phyloP scores from a whole-genome alignment of 2,797 vertebrate genomes.

The Enteromius unitaeniatus region DNA sequence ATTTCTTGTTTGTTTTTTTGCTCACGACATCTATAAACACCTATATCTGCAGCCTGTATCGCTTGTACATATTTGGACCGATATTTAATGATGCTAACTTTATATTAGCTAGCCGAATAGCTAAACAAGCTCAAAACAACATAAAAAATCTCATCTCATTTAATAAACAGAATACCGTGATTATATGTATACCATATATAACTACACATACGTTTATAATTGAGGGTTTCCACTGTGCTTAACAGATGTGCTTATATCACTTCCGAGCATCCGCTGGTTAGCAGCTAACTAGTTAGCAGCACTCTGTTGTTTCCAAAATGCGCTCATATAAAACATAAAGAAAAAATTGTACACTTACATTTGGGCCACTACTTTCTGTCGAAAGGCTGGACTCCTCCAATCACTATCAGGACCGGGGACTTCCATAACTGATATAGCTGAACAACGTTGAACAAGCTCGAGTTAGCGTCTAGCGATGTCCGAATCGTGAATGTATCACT shows the following conservation, averaged over 20 bases:
- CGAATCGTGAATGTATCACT: background rate
- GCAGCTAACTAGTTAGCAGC: background rate
- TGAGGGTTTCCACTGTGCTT: background rate
- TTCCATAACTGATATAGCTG: slow-evolving; percentile 79
- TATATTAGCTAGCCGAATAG: background rate
- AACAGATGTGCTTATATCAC: slow-evolving; percentile 1
- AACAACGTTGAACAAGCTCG: slow-evolving; percentile 7
- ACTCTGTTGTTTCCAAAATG: background rate
- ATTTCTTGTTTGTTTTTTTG: no score
- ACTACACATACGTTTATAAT: background rate
- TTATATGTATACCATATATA: background rate
- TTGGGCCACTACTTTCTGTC: slow-evolving; percentile 96
- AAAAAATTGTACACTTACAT: slow-evolving; percentile 81
- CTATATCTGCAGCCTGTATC: background rate
- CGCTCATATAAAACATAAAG: background rate
- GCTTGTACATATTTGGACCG: background rate
- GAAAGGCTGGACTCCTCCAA: slow-evolving; percentile 79
- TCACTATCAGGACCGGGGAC: slow-evolving; percentile 88
- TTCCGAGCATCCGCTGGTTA: slow-evolving; percentile 35
- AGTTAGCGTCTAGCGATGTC: background rate
- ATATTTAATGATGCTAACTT: slow-evolving; percentile 2
- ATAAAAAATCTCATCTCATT: background rate
- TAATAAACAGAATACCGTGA: background rate
- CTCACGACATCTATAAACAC: no score
- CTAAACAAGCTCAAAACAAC: background rate